These are phyloP conservation scores for Mesorhabditis sp. DNA, from an alignment of 2,888 invertebrate species.

Conservation along the genomic window DNA sequence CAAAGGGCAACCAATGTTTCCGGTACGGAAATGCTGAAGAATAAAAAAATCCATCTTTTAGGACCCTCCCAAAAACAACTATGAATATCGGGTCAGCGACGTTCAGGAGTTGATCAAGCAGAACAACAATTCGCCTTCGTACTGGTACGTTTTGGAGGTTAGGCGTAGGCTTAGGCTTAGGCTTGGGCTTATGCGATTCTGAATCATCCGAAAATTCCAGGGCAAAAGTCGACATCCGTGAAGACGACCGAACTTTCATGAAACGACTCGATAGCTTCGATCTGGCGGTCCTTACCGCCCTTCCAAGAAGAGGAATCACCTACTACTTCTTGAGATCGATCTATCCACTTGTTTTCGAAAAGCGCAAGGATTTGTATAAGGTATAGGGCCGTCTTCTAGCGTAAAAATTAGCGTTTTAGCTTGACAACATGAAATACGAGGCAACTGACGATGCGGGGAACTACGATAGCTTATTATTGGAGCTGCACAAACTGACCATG, in stretches of 20 bases:
- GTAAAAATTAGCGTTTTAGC: too few species aligned
- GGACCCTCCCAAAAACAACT: not conserved
- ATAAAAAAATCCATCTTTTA: not conserved
- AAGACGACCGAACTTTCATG: not conserved
- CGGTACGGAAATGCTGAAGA: not conserved
- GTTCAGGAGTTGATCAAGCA: conserved; percentile 5
- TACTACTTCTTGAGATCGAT: not conserved
- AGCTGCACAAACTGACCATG: not conserved
- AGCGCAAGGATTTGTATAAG: not conserved
- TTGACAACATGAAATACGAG: not conserved
- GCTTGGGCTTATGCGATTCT: not conserved
- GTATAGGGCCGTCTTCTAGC: too few species aligned
- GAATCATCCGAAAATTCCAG: too few species aligned
- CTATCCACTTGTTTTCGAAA: not conserved
- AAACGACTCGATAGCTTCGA: conserved; percentile 1
- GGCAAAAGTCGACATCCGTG: not conserved
- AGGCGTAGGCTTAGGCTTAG: not conserved
- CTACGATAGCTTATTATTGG: not conserved
- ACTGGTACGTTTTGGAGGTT: not conserved
- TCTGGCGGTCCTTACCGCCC: not conserved
- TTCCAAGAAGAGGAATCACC: not conserved
- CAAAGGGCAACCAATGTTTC: not conserved
- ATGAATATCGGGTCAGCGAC: not conserved
- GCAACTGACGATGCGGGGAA: not conserved
- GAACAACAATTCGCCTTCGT: conserved; percentile 1